Conservation (phyloP, 2,113 vertebrate species). For the Myotis brandtii region DNA sequence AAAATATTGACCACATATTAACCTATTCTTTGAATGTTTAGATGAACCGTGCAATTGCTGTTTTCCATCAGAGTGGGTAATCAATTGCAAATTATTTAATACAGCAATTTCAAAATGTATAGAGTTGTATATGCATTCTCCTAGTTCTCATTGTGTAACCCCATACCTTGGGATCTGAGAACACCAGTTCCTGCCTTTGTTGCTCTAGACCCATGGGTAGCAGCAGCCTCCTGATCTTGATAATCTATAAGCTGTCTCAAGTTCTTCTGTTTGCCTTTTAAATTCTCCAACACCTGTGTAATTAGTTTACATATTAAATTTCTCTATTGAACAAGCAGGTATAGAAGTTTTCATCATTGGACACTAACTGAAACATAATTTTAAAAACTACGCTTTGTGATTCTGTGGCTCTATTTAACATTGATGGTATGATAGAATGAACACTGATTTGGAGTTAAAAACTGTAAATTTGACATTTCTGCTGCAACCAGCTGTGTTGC, state of each 20-base stretch:
- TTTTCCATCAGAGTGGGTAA: not conserved
- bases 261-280: not conserved
- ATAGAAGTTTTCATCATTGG: not conserved
- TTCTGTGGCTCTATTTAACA: constrained; percentile 19
- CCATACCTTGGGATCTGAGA: not conserved
- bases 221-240: not conserved
- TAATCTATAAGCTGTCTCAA: not conserved
- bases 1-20: not conserved
- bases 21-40: not conserved
- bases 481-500: not conserved
- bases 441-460: not conserved
- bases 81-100: not conserved
- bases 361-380: not conserved
- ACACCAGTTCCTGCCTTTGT: not conserved
- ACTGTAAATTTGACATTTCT: not conserved
- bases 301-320: not conserved
- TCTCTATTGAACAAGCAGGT: not conserved
- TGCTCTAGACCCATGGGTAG: not conserved
- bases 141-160: not conserved
- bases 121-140: not conserved
- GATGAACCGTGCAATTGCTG: not conserved
- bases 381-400: not conserved
- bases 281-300: not conserved
- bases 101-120: not conserved
- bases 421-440: not conserved